Base-by-base conservation (phyloP, 2,888 invertebrate genomes). In the Pterostichus niger region DNA sequence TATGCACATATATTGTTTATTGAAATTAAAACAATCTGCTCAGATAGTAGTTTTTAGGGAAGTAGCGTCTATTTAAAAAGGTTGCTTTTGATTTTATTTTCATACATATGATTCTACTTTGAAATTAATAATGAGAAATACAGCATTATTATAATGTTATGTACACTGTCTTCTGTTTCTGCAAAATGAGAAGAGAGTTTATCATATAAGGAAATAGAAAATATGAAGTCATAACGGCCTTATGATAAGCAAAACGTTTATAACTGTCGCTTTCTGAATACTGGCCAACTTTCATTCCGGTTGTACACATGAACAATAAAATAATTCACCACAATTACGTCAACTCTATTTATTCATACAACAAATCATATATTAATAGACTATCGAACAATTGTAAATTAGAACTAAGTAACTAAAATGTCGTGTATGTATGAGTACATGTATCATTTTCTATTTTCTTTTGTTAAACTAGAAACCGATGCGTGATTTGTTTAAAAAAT, bases 261-360 rank as follows among this genome's bases (percentile, higher is more conserved):
- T 56, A 75, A 61, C 78, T 78, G 78, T 78, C 61, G 61, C 46
- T 78, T 61, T 78, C 78, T 56, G 56, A 78, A 44, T 71, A 13
- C 44, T 44, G 78, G 40, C 10, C 78, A 61, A 78, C 78, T 78
- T 78, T 78, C 78, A 61, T 78, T 78, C 44, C 78, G 17, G 17
- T 24, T 17, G 11, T 75, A 11, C 40, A 64, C 68, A 40, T 68
- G 40, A 31, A 76, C 76, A 76, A 76, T 76, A 76, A 76, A 35
- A 40, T 68, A 68, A 76, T 56, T 52, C 15, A 54, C 76, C 15
- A 33, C 56, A 24, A 76, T 76, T 54, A 56, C 15, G 54, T 13
- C 6, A 64, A 64, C 35, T 64, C 11, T 49, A 49, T 10, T 64
- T 64, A 64, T 35, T 64, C 64, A 64, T 35, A 31, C 59, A 31